Conservation (phyloP, 1,140 invertebrate species). For the Drosophila pectinifera region DNA sequence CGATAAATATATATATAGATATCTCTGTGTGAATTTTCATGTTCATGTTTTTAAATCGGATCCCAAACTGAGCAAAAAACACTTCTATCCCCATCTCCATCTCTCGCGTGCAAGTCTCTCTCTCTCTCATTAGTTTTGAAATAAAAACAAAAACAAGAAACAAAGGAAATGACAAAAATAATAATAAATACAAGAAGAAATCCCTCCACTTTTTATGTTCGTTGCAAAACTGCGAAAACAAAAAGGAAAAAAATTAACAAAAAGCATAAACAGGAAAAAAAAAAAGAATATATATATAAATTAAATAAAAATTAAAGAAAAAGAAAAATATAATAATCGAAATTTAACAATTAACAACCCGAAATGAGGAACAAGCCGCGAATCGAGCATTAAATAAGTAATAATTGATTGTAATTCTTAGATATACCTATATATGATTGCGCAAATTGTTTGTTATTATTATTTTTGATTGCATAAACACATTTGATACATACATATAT, state of each 20-base stretch:
- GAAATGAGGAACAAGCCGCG: constrained; percentile 17
- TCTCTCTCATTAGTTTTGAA: constrained; percentile 33
- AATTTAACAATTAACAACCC: constrained; percentile 32
- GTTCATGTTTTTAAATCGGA: constrained; percentile 36
- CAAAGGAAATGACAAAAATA: constrained; percentile 44
- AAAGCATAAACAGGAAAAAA: constrained; percentile 5
- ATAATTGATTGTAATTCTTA: constrained; percentile 71
- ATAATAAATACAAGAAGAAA: constrained; percentile 45
- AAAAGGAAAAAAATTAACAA: constrained; percentile 15
- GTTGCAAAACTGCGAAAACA: constrained; percentile 35
- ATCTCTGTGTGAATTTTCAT: constrained; percentile 49
- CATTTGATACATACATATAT: constrained; percentile 59
- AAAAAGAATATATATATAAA: constrained; percentile 16
- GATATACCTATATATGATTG: constrained; percentile 43
- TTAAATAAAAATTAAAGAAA: constrained; percentile 25
- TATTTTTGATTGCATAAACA: constrained; percentile 75
- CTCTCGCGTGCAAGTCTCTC: constrained; percentile 48
- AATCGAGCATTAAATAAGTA: constrained; percentile 57
- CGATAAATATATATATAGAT: constrained; percentile 45
- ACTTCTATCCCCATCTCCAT: constrained; percentile 8
- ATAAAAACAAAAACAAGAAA: constrained; percentile 29
- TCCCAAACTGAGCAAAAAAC: background rate
- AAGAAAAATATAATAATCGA: constrained; percentile 15
- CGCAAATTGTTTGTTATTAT: constrained; percentile 78
- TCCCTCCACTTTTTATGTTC: constrained; percentile 73